Evolutionary conservation across 2,113 vertebrate genomes (phyloP).

Genomic region (Rhinopomastus cyanomelas): DNA sequence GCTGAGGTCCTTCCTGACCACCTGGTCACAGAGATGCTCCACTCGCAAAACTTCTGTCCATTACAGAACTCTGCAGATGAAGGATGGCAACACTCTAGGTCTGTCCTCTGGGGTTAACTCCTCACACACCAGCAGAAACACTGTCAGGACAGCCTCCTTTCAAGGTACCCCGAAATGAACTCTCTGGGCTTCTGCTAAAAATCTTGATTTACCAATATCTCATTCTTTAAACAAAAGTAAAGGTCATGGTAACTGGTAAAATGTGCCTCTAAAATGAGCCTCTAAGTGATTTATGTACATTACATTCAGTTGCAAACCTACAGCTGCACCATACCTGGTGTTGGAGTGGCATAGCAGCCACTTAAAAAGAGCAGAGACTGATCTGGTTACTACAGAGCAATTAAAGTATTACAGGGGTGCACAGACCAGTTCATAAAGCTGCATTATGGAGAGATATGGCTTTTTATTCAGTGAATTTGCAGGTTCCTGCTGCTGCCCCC

Average conservation of each 20-base stretch:
- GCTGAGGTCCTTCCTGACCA: not conserved
- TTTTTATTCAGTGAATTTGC: not conserved
- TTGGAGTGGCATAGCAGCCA: not conserved
- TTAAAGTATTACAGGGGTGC: not conserved
- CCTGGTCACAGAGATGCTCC: not conserved
- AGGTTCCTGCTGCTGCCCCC: not conserved
- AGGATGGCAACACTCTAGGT: rapidly evolving
- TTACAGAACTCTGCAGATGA: not conserved
- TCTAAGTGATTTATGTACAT: not conserved
- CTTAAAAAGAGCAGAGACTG: not conserved
- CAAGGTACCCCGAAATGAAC: not conserved
- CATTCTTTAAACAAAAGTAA: not conserved
- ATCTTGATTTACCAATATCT: not conserved
- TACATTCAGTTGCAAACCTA: not conserved
- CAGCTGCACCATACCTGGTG: not conserved
- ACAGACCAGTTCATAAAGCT: not conserved
- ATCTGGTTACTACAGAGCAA: not conserved
- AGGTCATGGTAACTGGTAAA: not conserved
- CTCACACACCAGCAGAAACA: not conserved
- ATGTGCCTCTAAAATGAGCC: not conserved
- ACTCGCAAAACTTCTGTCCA: not conserved
- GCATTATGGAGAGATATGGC: not conserved
- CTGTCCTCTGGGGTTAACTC: not conserved
- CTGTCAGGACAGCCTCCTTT: not conserved
- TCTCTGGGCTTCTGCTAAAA: not conserved